Base-by-base conservation (phyloP, 37 sponge, comb jelly and placozoan species). In the Crambe crambe region DNA sequence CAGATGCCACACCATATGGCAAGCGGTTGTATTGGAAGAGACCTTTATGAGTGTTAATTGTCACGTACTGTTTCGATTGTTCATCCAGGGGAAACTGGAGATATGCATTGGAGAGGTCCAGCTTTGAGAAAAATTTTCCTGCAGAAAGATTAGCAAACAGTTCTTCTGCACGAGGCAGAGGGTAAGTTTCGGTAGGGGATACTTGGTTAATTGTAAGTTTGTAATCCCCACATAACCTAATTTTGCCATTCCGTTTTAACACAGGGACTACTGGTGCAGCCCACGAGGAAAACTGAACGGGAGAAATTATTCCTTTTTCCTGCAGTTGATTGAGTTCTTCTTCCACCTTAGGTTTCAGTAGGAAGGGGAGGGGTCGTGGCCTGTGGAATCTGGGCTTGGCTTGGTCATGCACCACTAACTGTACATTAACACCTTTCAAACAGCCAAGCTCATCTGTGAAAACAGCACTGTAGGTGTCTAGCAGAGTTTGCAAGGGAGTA, bases 191-290 rank as follows among this genome's bases (percentile, higher is more conserved):
- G 0, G 56, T 75, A 22, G 64, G 34, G 30, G 81, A 31, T 17
- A 71, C 71, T 57, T 65, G 81, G 42, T 87, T 87, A 0, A 87
- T 34, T 22, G 87, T 87, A 26, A 56, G 21, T 30, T 74, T 81
- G 63, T 69, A 87, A 56, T 86, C 87, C 0, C 80, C 80, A 73
- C 80, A 86, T 0, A 86, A 25, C 34, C 87, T 1, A 0, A 86
- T 73, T 3, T 18, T 42, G 9, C 63, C 62, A 29, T 81, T 77
- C 12, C 58, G 29, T 67, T 90, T 85, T 18, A 72, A 2, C 60
- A 86, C 86, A n/a, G 83, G 83, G 1, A 90, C 91, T 36, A 90
- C 72, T 6, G 86, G 78, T 10, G 91, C 83, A 34, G 86, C 86
- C 86, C 91, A 90, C 36, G 70, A 66, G 3, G 90, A 74, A 69